phyloP scores from a whole-genome alignment of 2,797 vertebrate species.

The Spheniscus humboldti region DNA sequence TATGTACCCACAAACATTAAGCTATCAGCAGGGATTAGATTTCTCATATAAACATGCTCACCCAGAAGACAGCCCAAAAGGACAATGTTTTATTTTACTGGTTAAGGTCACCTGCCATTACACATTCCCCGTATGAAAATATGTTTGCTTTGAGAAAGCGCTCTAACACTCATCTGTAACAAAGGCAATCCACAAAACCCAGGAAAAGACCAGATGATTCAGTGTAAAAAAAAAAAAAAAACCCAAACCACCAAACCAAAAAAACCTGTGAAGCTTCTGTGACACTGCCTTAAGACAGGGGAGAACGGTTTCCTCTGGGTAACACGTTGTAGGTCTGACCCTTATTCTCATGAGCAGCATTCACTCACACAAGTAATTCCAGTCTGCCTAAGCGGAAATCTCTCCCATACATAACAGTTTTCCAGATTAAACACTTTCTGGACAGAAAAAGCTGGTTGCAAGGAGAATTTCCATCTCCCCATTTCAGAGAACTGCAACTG shows the following conservation, averaged over 20 bases:
- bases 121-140: not conserved
- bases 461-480: not conserved
- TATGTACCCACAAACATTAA: not conserved
- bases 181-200: not conserved
- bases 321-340: not conserved
- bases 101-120: not conserved
- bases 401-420: not conserved
- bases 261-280: not conserved
- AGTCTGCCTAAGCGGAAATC: not conserved
- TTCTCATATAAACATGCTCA: not conserved
- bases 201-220: not conserved
- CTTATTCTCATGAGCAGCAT: not conserved
- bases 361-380: not conserved
- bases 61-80: not conserved
- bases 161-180: not conserved
- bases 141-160: not conserved
- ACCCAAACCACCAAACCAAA: not conserved
- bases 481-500: not conserved
- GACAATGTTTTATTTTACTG: not conserved
- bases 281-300: not conserved
- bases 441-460: not conserved
- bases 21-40: not conserved
- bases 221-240: not conserved
- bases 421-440: not conserved
- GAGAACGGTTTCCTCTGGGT: not conserved